Evolutionary conservation across 2,113 vertebrate genomes (phyloP), one percentile per base, ranked within the genome.

Genomic region (Melanotaenia duboulayi): DNA sequence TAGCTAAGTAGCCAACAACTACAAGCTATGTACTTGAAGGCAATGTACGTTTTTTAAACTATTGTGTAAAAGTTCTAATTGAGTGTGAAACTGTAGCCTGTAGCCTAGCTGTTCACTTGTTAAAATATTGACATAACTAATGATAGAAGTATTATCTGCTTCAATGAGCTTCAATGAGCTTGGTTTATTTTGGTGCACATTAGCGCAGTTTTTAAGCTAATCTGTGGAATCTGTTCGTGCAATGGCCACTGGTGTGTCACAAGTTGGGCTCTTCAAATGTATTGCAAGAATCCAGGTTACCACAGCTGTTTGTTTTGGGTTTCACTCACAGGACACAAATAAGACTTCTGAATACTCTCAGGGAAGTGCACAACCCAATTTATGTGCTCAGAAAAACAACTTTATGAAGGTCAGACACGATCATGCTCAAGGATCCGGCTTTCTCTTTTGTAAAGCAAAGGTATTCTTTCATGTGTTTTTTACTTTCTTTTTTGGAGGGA

Each of bases 361-460:
- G 37, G 44, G 37, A 57, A 67, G 11, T 57, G 20, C 25, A 22
- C 7, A 58, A 23, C 74, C 49, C 10, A 28, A 32, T 58, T 80
- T 75, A 12, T 9, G 4, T 22, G 65, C 23, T 52, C 35, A 11
- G 19, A 58, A 48, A 46, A 66, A 23, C 3, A 32, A 35, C 22
- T 52, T 24, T 23, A 28, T 2, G 49, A 11, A 22, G 39, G 65
- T 25, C 65, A 49, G 40, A 44, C n/a, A 13, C 51, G 39, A 44
- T 19, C 11, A 2, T 62, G 32, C 57, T 55, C 40, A 35, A 11
- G 23, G 22, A 48, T n/a, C 35, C 7, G 14, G 17, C 52, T 69
- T 35, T 58, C 35, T 57, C 51, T 62, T 62, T 58, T 59, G n/a
- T 52, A 51, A 44, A 55, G 3, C 56, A 66, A 74, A 80, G 22